Evolutionary conservation across 2,888 invertebrate species (phyloP).

Genomic region (Leucoma salicis): DNA sequence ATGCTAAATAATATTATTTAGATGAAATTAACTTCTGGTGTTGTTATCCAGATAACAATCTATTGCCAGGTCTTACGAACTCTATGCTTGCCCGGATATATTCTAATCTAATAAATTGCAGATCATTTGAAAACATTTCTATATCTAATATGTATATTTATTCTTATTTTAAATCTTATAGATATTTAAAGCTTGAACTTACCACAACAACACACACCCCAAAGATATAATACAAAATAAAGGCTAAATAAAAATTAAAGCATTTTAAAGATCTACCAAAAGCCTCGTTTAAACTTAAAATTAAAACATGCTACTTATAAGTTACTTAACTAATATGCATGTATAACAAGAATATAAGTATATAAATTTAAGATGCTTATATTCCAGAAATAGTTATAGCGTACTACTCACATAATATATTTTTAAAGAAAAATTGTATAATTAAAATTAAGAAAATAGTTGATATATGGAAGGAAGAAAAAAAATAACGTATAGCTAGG

Average conservation of each 20-base stretch:
- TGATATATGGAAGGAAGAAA: too few species aligned
- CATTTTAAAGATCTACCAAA: conserved; percentile 14
- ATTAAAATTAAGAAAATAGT: too few species aligned
- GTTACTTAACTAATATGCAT: not conserved
- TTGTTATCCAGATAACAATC: conserved; percentile 3
- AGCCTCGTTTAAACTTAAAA: conserved; percentile 5
- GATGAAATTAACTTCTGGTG: conserved; percentile 8
- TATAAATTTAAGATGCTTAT: too few species aligned
- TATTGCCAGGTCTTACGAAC: conserved; percentile 6
- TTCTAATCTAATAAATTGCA: conserved; percentile 28
- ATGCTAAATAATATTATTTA: conserved; percentile 6
- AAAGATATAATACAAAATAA: not conserved
- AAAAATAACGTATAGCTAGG: too few species aligned
- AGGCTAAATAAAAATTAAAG: conserved; percentile 25
- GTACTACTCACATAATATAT: too few species aligned
- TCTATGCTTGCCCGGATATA: conserved; percentile 10
- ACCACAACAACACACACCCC: conserved; percentile 22
- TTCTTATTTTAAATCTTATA: not conserved
- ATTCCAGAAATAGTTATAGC: too few species aligned
- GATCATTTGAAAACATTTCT: conserved; percentile 34
- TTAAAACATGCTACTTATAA: not conserved
- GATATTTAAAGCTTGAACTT: not conserved
- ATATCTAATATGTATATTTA: conserved; percentile 9
- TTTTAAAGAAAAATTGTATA: too few species aligned
- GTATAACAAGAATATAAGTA: conserved; percentile 2